phyloP scores from a whole-genome alignment of 2,888 invertebrate species.

The Hyalella azteca region DNA sequence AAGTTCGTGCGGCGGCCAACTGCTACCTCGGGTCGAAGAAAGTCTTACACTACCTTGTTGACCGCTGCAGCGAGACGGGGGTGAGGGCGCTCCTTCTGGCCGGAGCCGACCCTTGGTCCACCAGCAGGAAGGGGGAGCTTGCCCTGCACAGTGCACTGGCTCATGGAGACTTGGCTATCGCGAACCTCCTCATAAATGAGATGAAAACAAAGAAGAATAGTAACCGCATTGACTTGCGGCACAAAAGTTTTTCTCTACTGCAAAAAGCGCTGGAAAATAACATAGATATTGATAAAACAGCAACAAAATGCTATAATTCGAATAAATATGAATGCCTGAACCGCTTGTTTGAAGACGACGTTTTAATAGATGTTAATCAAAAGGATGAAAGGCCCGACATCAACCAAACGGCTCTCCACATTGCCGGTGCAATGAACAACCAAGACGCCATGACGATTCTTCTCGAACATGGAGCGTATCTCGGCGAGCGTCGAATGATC shows the following conservation, averaged over 20 bases:
- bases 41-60: slow-evolving; percentile 44
- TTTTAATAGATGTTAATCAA: slow-evolving; percentile 47
- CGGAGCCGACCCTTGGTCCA: slow-evolving; percentile 50
- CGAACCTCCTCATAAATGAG: slow-evolving; percentile 36
- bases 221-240: slow-evolving; percentile 39
- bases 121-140: slow-evolving; percentile 42
- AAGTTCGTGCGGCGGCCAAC: slow-evolving; percentile 41
- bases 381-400: background rate
- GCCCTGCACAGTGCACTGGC: slow-evolving; percentile 51
- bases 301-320: background rate
- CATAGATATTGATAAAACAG: background rate
- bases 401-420: slow-evolving; percentile 41
- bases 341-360: slow-evolving; percentile 45
- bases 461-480: slow-evolving; percentile 46
- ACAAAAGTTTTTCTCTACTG: slow-evolving; percentile 43
- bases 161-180: slow-evolving; percentile 40
- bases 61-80: slow-evolving; percentile 23
- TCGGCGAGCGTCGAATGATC: slow-evolving; percentile 41
- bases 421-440: slow-evolving; percentile 51
- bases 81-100: slow-evolving; percentile 39
- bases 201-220: slow-evolving; percentile 44
- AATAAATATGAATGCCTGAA: slow-evolving; percentile 41
- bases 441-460: slow-evolving; percentile 51
- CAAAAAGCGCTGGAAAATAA: slow-evolving; percentile 44
- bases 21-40: slow-evolving; percentile 44